Evolutionary conservation across 2,797 vertebrate genomes (phyloP).

Genomic region (Platalea minor): DNA sequence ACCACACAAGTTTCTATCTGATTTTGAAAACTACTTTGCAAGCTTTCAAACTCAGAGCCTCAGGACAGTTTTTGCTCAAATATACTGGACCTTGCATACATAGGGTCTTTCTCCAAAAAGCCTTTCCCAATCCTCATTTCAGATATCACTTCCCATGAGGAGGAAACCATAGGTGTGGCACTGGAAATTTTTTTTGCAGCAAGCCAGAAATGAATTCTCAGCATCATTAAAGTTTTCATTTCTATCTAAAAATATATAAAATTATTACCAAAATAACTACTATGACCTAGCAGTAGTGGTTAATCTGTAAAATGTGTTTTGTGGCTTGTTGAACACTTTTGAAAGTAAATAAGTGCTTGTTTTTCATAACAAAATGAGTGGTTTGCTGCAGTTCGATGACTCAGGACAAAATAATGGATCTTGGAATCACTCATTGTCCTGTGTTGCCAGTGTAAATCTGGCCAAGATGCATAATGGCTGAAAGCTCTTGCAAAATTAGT

Average conservation of each 20-base stretch:
- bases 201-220: background rate
- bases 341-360: slow-evolving; percentile 36
- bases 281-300: background rate
- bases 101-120: background rate
- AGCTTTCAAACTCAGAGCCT: background rate
- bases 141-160: background rate
- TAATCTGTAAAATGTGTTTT: slow-evolving; percentile 48
- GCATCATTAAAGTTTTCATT: background rate
- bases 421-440: slow-evolving; percentile 43
- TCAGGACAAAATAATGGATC: slow-evolving; percentile 61
- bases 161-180: background rate
- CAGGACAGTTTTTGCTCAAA: background rate
- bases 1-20: background rate
- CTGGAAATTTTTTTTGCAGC: background rate
- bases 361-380: slow-evolving; percentile 56
- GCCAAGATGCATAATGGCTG: slow-evolving; percentile 23
- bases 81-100: background rate
- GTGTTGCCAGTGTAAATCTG: slow-evolving; percentile 42
- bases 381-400: slow-evolving; percentile 37
- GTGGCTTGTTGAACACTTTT: slow-evolving; percentile 7
- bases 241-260: background rate
- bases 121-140: background rate
- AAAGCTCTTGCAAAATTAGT: slow-evolving; percentile 42
- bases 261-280: slow-evolving; percentile 14
- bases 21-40: background rate